Evolutionary conservation across 2,113 vertebrate species (phyloP).

Genomic region (Coptodon rendalli): DNA sequence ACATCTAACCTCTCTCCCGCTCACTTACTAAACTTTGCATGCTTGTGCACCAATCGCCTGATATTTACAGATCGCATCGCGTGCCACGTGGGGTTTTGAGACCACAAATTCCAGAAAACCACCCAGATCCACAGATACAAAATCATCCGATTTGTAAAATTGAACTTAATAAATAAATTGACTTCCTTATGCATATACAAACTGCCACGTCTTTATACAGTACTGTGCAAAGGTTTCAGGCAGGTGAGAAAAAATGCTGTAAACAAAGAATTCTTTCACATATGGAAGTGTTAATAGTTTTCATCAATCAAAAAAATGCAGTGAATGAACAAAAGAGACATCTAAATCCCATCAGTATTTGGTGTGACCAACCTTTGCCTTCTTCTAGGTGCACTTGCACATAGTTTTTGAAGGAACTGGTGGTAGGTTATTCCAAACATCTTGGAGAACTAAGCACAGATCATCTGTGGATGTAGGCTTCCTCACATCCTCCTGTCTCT

Average conservation of each 20-base stretch:
- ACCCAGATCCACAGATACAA: neutral
- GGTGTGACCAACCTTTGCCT: neutral
- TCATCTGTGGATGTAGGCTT: neutral
- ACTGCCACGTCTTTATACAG: accelerated
- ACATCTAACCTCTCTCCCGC: neutral
- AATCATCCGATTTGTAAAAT: neutral
- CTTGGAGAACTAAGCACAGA: neutral
- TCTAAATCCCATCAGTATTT: neutral
- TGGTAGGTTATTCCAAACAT: neutral
- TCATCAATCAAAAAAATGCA: neutral
- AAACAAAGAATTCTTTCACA: neutral
- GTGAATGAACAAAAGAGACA: neutral
- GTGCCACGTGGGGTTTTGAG: neutral
- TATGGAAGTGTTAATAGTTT: neutral
- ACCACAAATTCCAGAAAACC: neutral
- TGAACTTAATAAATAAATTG: neutral
- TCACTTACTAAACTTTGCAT: neutral
- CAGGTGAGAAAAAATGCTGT: neutral
- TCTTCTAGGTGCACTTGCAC: neutral
- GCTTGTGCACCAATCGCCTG: neutral
- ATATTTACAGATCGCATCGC: neutral
- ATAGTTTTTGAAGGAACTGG: neutral
- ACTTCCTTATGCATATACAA: neutral
- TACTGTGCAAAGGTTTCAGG: neutral
- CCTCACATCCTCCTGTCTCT: neutral